Evolutionary conservation across 2,797 vertebrate genomes (phyloP).

Genomic region (Parauchenoglanis punctatus): DNA sequence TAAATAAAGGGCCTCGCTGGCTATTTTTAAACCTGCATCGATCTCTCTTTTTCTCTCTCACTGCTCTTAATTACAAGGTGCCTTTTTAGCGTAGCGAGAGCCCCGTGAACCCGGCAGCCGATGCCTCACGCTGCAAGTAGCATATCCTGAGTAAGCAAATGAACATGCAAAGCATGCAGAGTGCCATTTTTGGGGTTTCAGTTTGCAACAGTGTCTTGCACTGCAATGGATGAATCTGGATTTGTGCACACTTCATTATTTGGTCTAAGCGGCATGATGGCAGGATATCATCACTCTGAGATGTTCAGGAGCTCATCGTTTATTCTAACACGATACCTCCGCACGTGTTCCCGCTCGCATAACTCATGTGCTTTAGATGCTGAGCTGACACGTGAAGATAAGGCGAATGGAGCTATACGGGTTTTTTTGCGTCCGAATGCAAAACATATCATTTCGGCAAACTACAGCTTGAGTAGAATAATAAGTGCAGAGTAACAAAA

Average conservation of each 20-base stretch:
- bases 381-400: too few species aligned
- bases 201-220: slow-evolving; percentile 27
- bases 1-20: slow-evolving; percentile 32
- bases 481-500: neutral
- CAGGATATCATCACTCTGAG: neutral
- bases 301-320: neutral
- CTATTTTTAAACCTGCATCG: slow-evolving; percentile 51
- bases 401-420: neutral
- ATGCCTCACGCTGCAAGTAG: neutral
- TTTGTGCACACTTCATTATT: neutral
- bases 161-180: slow-evolving; percentile 47
- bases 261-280: neutral
- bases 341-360: slow-evolving; percentile 33
- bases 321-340: slow-evolving; percentile 18
- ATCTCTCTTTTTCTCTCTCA: slow-evolving; percentile 10
- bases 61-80: slow-evolving; percentile 49
- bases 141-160: slow-evolving; percentile 48
- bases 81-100: slow-evolving; percentile 40
- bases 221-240: slow-evolving; percentile 37
- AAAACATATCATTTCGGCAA: neutral
- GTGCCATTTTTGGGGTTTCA: slow-evolving; percentile 25
- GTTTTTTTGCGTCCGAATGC: neutral
- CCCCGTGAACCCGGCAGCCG: slow-evolving; percentile 5
- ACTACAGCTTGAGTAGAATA: neutral
- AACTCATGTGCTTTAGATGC: neutral